phyloP scores from a whole-genome alignment of 2,888 invertebrate species.

The Epinotia demarniana region DNA sequence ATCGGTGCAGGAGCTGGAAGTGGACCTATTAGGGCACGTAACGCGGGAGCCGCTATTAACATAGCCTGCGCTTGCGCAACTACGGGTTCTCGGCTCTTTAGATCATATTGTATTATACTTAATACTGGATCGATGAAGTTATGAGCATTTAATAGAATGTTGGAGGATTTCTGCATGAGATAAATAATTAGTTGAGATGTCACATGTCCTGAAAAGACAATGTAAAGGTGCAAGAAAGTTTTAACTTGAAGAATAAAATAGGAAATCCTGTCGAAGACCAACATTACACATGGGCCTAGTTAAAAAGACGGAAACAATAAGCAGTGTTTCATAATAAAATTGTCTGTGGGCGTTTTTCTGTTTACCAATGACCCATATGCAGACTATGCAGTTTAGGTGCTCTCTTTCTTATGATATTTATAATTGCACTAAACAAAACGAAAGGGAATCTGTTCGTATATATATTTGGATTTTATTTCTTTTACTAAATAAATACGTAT shows the following conservation, averaged over 20 bases:
- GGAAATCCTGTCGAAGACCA: neutral
- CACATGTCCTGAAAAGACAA: neutral
- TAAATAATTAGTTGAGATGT: neutral
- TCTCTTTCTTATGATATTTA: no score
- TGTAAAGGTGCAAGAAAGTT: neutral
- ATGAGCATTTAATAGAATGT: neutral
- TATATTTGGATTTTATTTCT: no score
- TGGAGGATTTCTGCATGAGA: neutral
- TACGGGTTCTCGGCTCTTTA: conserved; percentile 46
- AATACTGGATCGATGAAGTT: neutral
- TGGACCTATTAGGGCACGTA: conserved; percentile 74
- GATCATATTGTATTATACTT: conserved; percentile 20
- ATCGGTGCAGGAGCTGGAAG: conserved; percentile 71
- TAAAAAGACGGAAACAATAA: no score
- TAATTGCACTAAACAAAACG: no score
- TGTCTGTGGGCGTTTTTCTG: no score
- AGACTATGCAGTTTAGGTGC: no score
- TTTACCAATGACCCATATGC: no score
- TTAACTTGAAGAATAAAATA: no score
- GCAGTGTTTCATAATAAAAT: no score
- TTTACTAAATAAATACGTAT: no score
- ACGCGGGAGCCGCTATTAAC: conserved; percentile 72
- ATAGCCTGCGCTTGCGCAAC: conserved; percentile 58
- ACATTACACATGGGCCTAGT: neutral
- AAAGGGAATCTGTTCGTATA: no score